Percentiles rank a stretch among this genome's conserved stretches.
Evolutionary conservation across 2,888 invertebrate species (phyloP).

Genomic region (Microctonus hyperodae): DNA sequence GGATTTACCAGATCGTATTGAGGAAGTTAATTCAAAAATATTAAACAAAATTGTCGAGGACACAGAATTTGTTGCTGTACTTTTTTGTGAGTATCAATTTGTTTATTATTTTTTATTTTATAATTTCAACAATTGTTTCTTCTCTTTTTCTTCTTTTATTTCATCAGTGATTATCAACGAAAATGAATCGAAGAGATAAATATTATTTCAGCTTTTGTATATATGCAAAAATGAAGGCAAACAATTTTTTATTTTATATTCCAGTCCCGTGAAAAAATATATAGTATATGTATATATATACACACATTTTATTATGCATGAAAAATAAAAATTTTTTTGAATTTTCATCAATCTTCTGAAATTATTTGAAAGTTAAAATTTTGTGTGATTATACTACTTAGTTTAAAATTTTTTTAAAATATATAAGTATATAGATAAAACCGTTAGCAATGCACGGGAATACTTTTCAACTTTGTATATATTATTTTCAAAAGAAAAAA

Average conservation of each 20-base stretch:
- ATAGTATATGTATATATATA: too few species aligned
- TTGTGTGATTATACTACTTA: too few species aligned
- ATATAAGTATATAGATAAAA: neutral
- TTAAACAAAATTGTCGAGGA: constrained; percentile 90
- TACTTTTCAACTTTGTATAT: constrained; percentile 16
- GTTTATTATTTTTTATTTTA: neutral
- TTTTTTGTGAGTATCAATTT: constrained; percentile 83
- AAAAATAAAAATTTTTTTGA: neutral
- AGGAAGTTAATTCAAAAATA: constrained; percentile 93
- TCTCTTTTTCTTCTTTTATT: neutral
- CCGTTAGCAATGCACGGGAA: neutral
- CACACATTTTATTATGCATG: neutral
- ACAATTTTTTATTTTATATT: neutral
- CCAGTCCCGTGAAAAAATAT: neutral
- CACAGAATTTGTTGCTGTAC: constrained; percentile 89
- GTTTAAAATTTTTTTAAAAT: too few species aligned
- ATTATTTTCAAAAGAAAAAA: constrained; percentile 6
- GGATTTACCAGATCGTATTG: constrained; percentile 93
- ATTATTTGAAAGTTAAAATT: neutral
- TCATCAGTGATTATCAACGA: neutral
- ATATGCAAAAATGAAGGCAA: constrained; percentile 5
- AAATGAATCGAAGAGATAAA: neutral
- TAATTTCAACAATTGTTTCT: neutral
- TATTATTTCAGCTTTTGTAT: constrained; percentile 20
- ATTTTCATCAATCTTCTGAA: neutral